Conservation (phyloP, 2,113 vertebrate genomes). For the Pleuronectes platessa region DNA sequence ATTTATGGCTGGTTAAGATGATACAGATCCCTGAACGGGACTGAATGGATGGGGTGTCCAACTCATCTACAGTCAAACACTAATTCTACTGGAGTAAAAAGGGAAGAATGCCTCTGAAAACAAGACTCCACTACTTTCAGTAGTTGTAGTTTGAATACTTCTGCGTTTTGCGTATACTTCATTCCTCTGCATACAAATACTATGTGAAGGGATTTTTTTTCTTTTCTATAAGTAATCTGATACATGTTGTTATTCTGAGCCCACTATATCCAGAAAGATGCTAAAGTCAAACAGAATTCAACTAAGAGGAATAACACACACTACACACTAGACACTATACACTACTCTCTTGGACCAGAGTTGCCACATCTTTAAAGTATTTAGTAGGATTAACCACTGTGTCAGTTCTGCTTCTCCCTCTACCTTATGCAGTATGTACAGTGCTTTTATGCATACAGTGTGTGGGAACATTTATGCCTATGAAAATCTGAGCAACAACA, state of each 20-base stretch:
- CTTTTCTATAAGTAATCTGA: no score
- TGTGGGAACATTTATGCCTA: neutral
- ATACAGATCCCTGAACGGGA: constrained; percentile 10
- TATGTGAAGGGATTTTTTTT: no score
- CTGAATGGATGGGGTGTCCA: neutral
- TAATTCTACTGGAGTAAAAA: neutral
- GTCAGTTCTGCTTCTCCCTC: constrained; percentile 14
- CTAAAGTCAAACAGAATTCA: no score
- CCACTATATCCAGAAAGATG: no score
- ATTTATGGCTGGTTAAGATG: constrained; percentile 29
- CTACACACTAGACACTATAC: no score
- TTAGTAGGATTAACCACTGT: constrained; percentile 25
- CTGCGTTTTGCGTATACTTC: no score
- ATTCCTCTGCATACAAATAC: no score
- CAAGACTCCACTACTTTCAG: neutral
- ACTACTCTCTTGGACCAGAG: neutral
- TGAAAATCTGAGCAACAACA: neutral
- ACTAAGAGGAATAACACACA: neutral
- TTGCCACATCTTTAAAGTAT: constrained; percentile 32
- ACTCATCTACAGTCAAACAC: constrained; percentile 14
- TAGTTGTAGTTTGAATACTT: neutral
- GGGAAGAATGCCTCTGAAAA: neutral
- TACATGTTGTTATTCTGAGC: no score
- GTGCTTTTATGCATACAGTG: constrained; percentile 7
- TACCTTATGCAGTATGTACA: neutral